Base-by-base conservation (phyloP, 2,888 invertebrate genomes). In the Sympetrum striolatum region DNA sequence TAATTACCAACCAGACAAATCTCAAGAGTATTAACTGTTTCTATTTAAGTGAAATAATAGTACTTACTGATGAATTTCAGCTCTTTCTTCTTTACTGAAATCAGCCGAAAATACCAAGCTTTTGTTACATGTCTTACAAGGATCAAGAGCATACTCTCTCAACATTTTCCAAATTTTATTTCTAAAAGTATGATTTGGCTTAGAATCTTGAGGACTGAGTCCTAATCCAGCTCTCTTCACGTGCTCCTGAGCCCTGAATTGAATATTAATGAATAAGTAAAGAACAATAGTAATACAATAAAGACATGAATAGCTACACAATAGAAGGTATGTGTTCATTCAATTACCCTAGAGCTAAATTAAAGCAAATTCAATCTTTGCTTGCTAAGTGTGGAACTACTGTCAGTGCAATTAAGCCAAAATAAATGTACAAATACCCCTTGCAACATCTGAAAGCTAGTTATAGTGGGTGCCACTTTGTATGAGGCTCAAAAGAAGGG, bases 61-160 rank as follows among this genome's bases (percentile, higher is more conserved):
- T 60, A 91, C 92, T 92, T 91, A 93, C 93, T 92, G 91, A 91
- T 95, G 94, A 90, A 94, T 94, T 81, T 93, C 91, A 39, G 93
- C 93, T 79, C 94, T 92, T 92, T 95, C 94, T 10, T 94, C 94
- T 91, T 93, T 93, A 5, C 93, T 92, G 91, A 95, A 94, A 35
- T 94, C 93, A 0, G 93, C 91, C 0, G 94, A 92, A 91, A 94
- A 94, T 37, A 93, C 93, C 25, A 95, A 92, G 91, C 94, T 94
- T 58, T 93, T 92, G 12, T 37, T 86, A 22, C 86, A 86, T 58
- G 58, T 37, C 31, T 93, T 92, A 25, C 92, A 92, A 35, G 93
- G 92, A 0, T 93, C 93, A 31, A 91, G 91, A 14, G 93, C 92
- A 92, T 94, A 94, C 60, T 93, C 92, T 82, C 92, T 91, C 18